Conservation (phyloP, 1,140 invertebrate species). For the Trypoxylus dichotomus region DNA sequence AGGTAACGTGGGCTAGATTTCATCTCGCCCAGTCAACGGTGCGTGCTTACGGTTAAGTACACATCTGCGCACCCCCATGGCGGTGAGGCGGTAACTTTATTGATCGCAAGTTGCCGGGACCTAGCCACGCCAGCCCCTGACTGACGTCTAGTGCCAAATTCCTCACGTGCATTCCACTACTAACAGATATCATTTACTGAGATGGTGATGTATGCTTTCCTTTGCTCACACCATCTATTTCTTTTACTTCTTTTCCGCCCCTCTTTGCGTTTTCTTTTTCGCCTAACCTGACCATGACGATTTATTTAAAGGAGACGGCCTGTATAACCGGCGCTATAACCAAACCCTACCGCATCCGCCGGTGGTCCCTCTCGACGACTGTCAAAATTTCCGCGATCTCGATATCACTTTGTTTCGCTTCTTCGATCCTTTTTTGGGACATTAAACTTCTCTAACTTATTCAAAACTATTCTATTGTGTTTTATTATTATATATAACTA, state of each 20-base stretch:
- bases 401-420: not conserved
- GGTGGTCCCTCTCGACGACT: not conserved
- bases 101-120: slow-evolving; percentile 42
- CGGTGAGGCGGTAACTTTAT: slow-evolving; percentile 40
- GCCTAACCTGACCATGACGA: not conserved
- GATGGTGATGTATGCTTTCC: slow-evolving; percentile 13
- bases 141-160: slow-evolving; percentile 40
- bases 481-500: not conserved
- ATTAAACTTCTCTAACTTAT: not conserved
- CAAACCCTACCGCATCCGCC: not conserved
- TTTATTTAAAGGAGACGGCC: not conserved
- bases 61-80: slow-evolving; percentile 40
- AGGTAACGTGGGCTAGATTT: slow-evolving; percentile 88
- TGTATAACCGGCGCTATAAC: not conserved
- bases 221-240: not conserved
- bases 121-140: slow-evolving; percentile 41
- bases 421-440: not conserved
- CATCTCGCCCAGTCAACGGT: slow-evolving; percentile 80
- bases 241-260: not conserved
- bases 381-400: not conserved
- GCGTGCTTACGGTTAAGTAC: slow-evolving; percentile 30
- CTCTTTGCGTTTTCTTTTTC: not conserved
- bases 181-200: slow-evolving; percentile 34
- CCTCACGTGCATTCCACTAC: slow-evolving; percentile 36
- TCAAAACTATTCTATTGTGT: not conserved